Evolutionary conservation across 2,888 invertebrate genomes (phyloP).

Genomic region (Dynastes maya): DNA sequence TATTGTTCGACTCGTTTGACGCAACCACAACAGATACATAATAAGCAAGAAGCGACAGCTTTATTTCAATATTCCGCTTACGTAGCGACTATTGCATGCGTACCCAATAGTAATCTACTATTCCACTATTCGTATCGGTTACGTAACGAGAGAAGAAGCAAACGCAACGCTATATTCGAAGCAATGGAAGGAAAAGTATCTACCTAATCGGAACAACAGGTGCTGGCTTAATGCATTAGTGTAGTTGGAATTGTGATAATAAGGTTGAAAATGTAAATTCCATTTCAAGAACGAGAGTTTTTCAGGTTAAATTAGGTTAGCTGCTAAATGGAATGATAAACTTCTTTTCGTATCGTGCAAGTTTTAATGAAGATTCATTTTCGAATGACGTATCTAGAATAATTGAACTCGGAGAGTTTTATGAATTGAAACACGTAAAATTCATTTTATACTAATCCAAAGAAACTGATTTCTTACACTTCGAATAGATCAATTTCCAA

Average conservation of each 20-base stretch:
- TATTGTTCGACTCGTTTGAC: constrained; percentile 2
- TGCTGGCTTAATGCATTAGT: neutral
- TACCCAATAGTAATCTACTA: constrained; percentile 25
- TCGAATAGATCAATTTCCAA: too few relatives aligned
- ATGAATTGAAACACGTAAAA: too few relatives aligned
- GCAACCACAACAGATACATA: constrained; percentile 6
- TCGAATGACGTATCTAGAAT: too few relatives aligned
- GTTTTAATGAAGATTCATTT: neutral
- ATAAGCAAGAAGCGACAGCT: constrained; percentile 5
- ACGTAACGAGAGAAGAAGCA: constrained; percentile 13
- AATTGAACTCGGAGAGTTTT: too few relatives aligned
- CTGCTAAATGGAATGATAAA: too few relatives aligned
- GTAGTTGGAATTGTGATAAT: neutral
- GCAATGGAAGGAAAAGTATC: neutral
- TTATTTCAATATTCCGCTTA: constrained; percentile 53
- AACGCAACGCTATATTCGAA: constrained; percentile 16
- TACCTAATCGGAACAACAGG: neutral
- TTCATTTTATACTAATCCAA: too few relatives aligned
- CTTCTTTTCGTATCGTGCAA: neutral
- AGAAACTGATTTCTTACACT: too few relatives aligned
- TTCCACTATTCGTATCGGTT: constrained; percentile 13
- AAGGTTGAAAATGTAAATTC: too few relatives aligned
- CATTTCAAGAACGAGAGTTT: too few relatives aligned
- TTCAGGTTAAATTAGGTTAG: too few relatives aligned
- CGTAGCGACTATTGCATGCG: constrained; percentile 52